Conservation (phyloP, 2,888 invertebrate genomes). For the Globia sparganii region DNA sequence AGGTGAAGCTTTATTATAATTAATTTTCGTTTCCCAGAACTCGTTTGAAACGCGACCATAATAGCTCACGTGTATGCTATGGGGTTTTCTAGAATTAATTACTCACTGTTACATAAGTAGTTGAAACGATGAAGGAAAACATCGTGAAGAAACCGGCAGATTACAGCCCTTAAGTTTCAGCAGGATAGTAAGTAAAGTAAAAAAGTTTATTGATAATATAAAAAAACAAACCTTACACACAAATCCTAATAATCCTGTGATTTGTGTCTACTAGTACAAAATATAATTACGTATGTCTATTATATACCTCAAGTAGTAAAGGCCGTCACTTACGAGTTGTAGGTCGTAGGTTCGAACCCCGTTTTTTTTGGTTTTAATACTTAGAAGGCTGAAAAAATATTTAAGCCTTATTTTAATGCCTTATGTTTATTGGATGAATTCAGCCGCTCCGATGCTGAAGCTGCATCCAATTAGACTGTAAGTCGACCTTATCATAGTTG, state of each 20-base stretch:
- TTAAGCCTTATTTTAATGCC: not conserved
- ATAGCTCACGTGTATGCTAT: not conserved
- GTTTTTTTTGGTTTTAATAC: not conserved
- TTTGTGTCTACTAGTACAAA: too few species aligned
- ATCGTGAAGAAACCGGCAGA: not conserved
- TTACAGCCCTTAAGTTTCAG: not conserved
- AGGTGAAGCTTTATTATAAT: constrained; percentile 19
- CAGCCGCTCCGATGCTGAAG: too few species aligned
- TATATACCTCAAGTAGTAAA: too few species aligned
- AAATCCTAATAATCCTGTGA: too few species aligned
- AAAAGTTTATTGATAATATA: too few species aligned
- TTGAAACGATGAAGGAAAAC: not conserved
- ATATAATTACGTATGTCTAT: too few species aligned
- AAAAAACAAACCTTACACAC: too few species aligned
- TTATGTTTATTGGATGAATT: not conserved
- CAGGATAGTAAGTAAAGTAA: too few species aligned
- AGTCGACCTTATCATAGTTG: not conserved
- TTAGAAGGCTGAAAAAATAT: not conserved
- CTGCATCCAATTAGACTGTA: not conserved
- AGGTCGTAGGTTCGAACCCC: too few species aligned
- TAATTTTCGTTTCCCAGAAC: constrained; percentile 12
- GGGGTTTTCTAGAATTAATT: constrained; percentile 13
- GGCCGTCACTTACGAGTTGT: too few species aligned
- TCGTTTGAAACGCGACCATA: not conserved
- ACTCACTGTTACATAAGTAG: not conserved